Evolutionary conservation across 2,888 invertebrate genomes (phyloP).

Genomic region (Copidosoma aretas): DNA sequence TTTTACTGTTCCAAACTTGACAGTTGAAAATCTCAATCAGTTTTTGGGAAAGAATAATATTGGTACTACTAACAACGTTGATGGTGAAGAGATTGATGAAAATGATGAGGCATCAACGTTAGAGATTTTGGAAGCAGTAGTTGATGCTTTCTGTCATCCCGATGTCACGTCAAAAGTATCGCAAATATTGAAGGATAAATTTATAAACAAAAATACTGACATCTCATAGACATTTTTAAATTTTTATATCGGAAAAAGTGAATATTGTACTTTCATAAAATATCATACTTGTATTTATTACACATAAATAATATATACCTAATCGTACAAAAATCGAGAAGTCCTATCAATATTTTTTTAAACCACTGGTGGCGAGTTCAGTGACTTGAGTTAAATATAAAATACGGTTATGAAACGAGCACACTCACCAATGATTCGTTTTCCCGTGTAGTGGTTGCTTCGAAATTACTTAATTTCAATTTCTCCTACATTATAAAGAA

Average conservation of each 20-base stretch:
- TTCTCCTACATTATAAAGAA: too few species aligned
- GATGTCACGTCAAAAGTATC: constrained; percentile 66
- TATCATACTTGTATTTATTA: not conserved
- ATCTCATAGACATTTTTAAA: not conserved
- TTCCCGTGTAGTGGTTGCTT: too few species aligned
- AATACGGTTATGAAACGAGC: not conserved
- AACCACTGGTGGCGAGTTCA: not conserved
- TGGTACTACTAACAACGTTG: constrained; percentile 39
- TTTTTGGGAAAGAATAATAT: constrained; percentile 47
- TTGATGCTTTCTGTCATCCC: constrained; percentile 73
- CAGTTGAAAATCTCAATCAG: constrained; percentile 42
- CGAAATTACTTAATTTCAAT: too few species aligned
- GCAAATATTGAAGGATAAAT: constrained; percentile 52
- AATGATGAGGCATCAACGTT: constrained; percentile 9
- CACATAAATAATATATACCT: not conserved
- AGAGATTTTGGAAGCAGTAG: constrained; percentile 61
- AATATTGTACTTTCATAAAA: not conserved
- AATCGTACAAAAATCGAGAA: too few species aligned
- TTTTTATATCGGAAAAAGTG: too few species aligned
- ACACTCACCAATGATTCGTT: not conserved
- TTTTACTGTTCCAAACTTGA: constrained; percentile 43
- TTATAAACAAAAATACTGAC: not conserved
- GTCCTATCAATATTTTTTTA: not conserved
- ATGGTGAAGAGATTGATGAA: constrained; percentile 10
- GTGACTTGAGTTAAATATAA: not conserved